A percentile compares a stretch with the other conserved stretches of the same genome.
phyloP scores from a whole-genome alignment of 2,113 vertebrate species.

The Tauraco erythrolophus region DNA sequence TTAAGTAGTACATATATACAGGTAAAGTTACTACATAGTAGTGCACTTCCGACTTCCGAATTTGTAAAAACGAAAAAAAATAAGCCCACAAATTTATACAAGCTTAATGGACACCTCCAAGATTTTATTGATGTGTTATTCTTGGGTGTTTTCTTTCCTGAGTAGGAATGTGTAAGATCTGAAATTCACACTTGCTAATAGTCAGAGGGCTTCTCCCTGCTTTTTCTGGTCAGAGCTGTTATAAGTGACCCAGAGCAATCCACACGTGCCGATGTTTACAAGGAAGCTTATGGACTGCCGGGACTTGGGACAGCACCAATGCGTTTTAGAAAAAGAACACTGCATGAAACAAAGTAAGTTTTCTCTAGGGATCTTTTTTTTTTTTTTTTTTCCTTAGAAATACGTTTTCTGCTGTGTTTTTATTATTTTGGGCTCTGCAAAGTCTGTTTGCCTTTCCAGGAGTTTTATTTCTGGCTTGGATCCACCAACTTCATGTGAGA shows the following conservation, averaged over 20 bases:
- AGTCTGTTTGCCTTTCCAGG: not conserved
- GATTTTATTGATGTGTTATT: not conserved
- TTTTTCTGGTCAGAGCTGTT: conserved; percentile 74
- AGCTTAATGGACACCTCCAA: not conserved
- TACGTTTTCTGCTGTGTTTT: not conserved
- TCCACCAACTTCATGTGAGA: not conserved
- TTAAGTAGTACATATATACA: not conserved
- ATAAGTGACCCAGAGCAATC: conserved; percentile 86
- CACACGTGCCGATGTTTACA: not conserved
- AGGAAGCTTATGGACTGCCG: not conserved
- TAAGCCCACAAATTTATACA: not conserved
- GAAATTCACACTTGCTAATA: not conserved
- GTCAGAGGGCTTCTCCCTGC: not conserved
- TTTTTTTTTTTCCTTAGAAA: not conserved
- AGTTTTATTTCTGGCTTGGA: not conserved
- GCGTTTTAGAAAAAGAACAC: conserved; percentile 70
- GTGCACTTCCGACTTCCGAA: not conserved
- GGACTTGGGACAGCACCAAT: conserved; percentile 31
- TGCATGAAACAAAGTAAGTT: conserved; percentile 81
- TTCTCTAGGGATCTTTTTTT: not conserved
- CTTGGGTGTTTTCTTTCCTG: not conserved
- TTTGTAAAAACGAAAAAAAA: not conserved
- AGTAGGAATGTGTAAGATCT: not conserved
- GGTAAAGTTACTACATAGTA: not conserved
- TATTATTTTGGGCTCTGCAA: not conserved